Evolutionary conservation across 1,140 invertebrate genomes (phyloP).

Genomic region (Rhynchophorus ferrugineus): DNA sequence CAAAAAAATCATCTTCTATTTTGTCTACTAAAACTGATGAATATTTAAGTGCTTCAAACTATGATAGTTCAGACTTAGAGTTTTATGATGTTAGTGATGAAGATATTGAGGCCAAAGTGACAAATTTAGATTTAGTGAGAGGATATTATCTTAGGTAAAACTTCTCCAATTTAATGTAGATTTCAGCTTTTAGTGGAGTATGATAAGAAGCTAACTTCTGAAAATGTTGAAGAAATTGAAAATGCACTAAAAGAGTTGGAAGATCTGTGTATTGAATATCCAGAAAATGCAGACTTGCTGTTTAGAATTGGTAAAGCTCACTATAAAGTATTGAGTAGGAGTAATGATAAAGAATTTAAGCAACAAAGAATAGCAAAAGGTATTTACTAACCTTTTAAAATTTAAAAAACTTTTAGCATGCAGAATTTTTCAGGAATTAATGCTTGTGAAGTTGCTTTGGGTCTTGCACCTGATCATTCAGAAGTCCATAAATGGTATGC

Average conservation of each 20-base stretch:
- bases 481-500: constrained; percentile 76
- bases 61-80: constrained; percentile 38
- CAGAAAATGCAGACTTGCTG: constrained; percentile 47
- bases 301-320: constrained; percentile 50
- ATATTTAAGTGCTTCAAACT: constrained; percentile 27
- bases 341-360: constrained; percentile 45
- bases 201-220: constrained; percentile 34
- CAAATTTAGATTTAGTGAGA: constrained; percentile 13
- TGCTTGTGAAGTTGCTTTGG: constrained; percentile 52
- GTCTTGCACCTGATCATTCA: constrained; percentile 45
- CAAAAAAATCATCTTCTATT: constrained; percentile 2
- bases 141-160: too few relatives aligned
- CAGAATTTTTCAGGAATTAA: constrained; percentile 46
- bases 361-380: constrained; percentile 52
- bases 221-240: constrained; percentile 24
- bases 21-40: constrained; percentile 26
- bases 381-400: too few relatives aligned
- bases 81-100: constrained; percentile 39
- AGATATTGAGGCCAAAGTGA: constrained; percentile 17
- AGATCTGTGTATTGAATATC: constrained; percentile 38
- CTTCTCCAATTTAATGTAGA: too few relatives aligned
- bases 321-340: constrained; percentile 46
- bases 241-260: constrained; percentile 38
- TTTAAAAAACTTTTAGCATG: background rate
- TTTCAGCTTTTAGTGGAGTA: constrained; percentile 27